Evolutionary conservation across 2,797 vertebrate genomes (phyloP), one percentile per base, ranked within the genome.

Genomic region (Microctenopoma stevenorrisi): DNA sequence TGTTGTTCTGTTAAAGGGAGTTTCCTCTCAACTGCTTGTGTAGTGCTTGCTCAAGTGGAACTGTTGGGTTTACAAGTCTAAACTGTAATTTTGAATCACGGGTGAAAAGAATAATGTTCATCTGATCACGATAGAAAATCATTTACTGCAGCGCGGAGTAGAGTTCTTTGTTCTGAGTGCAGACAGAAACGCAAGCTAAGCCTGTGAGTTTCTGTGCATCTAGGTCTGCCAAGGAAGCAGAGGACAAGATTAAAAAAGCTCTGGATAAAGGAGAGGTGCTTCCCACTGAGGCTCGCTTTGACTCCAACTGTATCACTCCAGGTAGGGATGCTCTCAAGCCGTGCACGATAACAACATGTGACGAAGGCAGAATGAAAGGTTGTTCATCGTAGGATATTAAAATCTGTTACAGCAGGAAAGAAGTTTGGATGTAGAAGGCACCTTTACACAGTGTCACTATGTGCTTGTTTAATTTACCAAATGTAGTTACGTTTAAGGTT

Each of bases 221-320:
- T 55, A 99, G 98, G 85, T 98, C 97, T 30, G 98, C 98, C 86
- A 99, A 98, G 92, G 98, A 99, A 80, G 97, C 97, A 73, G 98
- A 99, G 85, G 97, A 99, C 0, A 99, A 99, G 95, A 98, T 98
- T 38, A 99, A 98, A 89, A 99, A 98, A 85, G 98, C 98, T 9
- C 65, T 98, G 90, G 97, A 99, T 78, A 99, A 99, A 90, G 98
- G 98, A 86, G 98, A 99, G 89, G 94, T 88, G 63, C 96, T 99
- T 68, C 98, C 98, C 59, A 93, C 96, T 49, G 97, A 99, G 89
- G 96, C 97, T 79, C 96, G 97, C 71, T 99, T 99, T 71, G 98
- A 99, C 87, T 99, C 98, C 74, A 99, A 99, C 89, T 98, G 97
- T 79, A 99, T 99, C 88, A 99, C 98, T 55, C 98, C 98, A 80